These are phyloP conservation scores for Gila orcuttii DNA, from an alignment of 2,113 vertebrate species.

Conservation along the genomic window DNA sequence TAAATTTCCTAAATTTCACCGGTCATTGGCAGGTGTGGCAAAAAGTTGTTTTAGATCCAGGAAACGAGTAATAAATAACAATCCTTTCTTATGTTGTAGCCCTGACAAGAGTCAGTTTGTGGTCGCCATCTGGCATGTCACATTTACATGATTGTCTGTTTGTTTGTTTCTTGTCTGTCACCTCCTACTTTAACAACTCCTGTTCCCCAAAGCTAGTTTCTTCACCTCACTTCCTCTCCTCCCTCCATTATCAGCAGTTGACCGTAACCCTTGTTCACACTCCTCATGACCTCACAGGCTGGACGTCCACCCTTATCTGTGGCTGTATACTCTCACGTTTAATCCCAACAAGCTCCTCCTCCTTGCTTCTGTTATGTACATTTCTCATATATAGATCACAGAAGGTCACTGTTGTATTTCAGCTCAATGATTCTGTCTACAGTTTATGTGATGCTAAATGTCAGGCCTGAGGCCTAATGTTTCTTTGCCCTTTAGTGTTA, in stretches of 20 bases:
- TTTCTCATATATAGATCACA: slow-evolving; percentile 20
- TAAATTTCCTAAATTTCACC: too few relatives aligned
- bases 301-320: slow-evolving; percentile 22
- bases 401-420: slow-evolving; percentile 35
- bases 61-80: not conserved
- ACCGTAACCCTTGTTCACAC: slow-evolving; percentile 19
- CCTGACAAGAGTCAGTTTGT: not conserved
- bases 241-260: slow-evolving; percentile 36
- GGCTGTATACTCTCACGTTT: slow-evolving; percentile 37
- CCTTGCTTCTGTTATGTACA: slow-evolving; percentile 24
- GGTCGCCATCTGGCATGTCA: slow-evolving; percentile 42
- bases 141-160: slow-evolving; percentile 54
- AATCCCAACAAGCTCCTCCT: slow-evolving; percentile 20
- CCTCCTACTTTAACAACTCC: slow-evolving; percentile 60
- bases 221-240: slow-evolving; percentile 39
- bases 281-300: slow-evolving; percentile 37
- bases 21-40: too few relatives aligned
- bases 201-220: slow-evolving; percentile 46
- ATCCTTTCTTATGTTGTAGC: not conserved
- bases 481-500: slow-evolving; percentile 2
- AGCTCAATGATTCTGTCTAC: not conserved
- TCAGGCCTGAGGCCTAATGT: not conserved
- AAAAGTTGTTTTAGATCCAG: too few relatives aligned
- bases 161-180: slow-evolving; percentile 62
- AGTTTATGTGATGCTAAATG: slow-evolving; percentile 11